A percentile compares a stretch with the other conserved stretches of the same genome.
phyloP scores from a whole-genome alignment of 2,113 vertebrate genomes.

The Symphodus melops region DNA sequence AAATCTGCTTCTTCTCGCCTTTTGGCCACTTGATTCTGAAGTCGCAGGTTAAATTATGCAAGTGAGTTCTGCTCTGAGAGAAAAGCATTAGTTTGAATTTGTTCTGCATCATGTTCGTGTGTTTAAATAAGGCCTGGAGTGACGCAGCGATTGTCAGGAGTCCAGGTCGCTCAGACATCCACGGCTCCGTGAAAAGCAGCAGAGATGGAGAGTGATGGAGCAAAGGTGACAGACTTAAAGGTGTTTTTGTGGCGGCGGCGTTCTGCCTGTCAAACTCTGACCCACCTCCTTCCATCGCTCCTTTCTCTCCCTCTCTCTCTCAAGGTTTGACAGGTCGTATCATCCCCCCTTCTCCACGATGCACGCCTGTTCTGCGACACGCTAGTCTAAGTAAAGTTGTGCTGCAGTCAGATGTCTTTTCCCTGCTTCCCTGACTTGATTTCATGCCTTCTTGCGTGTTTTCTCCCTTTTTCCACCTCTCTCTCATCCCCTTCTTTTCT shows the following conservation, averaged over 20 bases:
- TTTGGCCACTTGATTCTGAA: background rate
- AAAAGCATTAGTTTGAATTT: background rate
- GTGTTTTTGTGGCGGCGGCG: constrained; percentile 84
- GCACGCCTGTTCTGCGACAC: constrained; percentile 62
- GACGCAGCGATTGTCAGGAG: constrained; percentile 15
- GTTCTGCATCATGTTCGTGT: background rate
- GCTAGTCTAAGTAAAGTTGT: constrained; percentile 79
- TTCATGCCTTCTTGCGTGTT: constrained; percentile 59
- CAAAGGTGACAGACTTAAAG: constrained; percentile 91
- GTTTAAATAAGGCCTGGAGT: background rate
- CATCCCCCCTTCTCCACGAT: constrained; percentile 71
- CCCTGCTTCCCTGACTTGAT: constrained; percentile 67
- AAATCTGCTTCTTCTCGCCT: background rate
- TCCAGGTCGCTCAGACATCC: constrained; percentile 42
- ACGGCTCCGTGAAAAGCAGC: background rate
- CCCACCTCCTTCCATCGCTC: constrained; percentile 30
- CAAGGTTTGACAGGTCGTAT: constrained; percentile 85
- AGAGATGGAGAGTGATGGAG: constrained; percentile 84
- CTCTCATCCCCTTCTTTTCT: constrained; percentile 48
- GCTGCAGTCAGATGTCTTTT: constrained; percentile 57
- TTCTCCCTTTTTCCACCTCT: constrained; percentile 2
- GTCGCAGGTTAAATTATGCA: background rate
- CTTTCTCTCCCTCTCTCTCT: constrained; percentile 76
- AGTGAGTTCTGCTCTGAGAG: background rate
- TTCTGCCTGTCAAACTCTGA: constrained; percentile 64